Evolutionary conservation across 2,888 invertebrate genomes (phyloP), one percentile per base, ranked within the genome.

Genomic region (Branchellion lobata): DNA sequence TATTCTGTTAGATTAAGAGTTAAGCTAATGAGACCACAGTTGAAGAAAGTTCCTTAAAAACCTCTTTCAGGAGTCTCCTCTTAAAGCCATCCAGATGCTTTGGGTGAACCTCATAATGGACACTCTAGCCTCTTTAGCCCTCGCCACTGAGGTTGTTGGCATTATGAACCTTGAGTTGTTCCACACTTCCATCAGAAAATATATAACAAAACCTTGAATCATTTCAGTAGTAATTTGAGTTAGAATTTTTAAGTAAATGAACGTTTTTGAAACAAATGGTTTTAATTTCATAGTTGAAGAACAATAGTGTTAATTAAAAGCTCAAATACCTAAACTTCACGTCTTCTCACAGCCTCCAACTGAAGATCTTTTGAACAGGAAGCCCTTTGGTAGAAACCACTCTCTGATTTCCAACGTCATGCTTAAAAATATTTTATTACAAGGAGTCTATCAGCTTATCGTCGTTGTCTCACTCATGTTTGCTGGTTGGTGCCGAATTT

Each of bases 61-160:
- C n/a, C n/a, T n/a, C n/a, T n/a, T n/a, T n/a, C 57, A 96, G 91
- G 96, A 96, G 91, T 96, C 95, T 86, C 97, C 97, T 81, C 91
- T 97, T 81, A 96, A 95, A 92, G 98, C 97, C 85, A 97, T 98
- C 84, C 97, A 98, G 92, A 98, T 98, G 97, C 91, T 98, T 87
- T 98, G 98, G 98, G 97, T 98, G 85, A 98, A 98, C 89, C 90
- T 98, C 83, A 98, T 98, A 86, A 98, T 98, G 97, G 97, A 98
- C 91, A 98, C 97, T 78, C 90, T 98, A 84, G 97, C 97, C 82
- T 97, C 97, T 0, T 91, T 98, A 85, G 97, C 97, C 80, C 91
- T 98, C 86, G 96, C 97, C 84, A 98, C 97, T 5, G 97, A 98
- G 90, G 90, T 96, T 90, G n/a, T n/a, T n/a, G n/a, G n/a, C n/a